These are phyloP conservation scores for Drosophila picticornis DNA, from an alignment of 2,888 invertebrate species.

Conservation along the genomic window DNA sequence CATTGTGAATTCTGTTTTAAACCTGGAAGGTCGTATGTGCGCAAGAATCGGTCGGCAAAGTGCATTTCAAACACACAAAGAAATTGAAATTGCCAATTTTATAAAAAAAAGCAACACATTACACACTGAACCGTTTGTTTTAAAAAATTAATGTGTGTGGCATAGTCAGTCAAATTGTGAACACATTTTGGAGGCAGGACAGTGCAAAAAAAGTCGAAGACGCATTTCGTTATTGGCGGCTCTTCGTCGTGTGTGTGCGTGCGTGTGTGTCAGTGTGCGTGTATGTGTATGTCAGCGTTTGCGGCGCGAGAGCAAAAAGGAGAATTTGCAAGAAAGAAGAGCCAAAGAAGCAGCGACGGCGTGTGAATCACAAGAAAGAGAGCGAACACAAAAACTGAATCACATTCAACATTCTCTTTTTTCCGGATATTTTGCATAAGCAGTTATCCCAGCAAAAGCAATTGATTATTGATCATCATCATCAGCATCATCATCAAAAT, in stretches of 20 bases:
- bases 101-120: slow-evolving; percentile 38
- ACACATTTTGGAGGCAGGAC: slow-evolving; percentile 55
- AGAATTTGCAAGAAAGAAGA: slow-evolving; percentile 65
- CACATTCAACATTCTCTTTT: slow-evolving; percentile 37
- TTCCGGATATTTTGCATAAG: slow-evolving; percentile 45
- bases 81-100: slow-evolving; percentile 45
- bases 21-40: slow-evolving; percentile 65
- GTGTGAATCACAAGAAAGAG: slow-evolving; percentile 69
- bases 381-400: slow-evolving; percentile 52
- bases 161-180: slow-evolving; percentile 40
- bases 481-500: slow-evolving; percentile 60
- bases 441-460: slow-evolving; percentile 24
- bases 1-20: slow-evolving; percentile 66
- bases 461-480: slow-evolving; percentile 49
- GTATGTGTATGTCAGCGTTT: slow-evolving; percentile 58
- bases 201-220: slow-evolving; percentile 50
- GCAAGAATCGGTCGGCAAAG: slow-evolving; percentile 63
- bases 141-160: slow-evolving; percentile 44
- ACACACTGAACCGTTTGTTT: slow-evolving; percentile 50
- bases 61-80: slow-evolving; percentile 52
- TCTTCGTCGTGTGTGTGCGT: slow-evolving; percentile 55
- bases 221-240: slow-evolving; percentile 67
- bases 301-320: slow-evolving; percentile 67
- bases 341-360: slow-evolving; percentile 51
- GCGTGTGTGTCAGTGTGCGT: slow-evolving; percentile 41